Conservation (phyloP, 2,797 vertebrate genomes). For the Antrozous pallidus region DNA sequence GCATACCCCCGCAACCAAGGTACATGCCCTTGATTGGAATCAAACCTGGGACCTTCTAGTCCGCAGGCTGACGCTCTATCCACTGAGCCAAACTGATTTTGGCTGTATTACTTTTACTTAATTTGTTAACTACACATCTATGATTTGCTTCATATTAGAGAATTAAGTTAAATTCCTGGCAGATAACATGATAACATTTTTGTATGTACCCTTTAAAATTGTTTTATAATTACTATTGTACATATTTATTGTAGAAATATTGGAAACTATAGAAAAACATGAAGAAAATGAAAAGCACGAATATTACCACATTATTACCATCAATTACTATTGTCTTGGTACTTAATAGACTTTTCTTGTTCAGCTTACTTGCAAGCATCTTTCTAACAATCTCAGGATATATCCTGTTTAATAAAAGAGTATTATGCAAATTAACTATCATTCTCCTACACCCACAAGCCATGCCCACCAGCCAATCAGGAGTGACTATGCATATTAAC, state of each 20-base stretch:
- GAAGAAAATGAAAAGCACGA: neutral
- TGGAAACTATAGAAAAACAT: neutral
- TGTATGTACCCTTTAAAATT: neutral
- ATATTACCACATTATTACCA: neutral
- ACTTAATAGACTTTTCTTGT: neutral
- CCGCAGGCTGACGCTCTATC: too few relatives aligned
- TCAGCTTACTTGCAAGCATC: neutral
- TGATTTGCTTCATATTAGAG: neutral
- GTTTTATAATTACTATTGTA: neutral
- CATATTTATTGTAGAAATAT: neutral
- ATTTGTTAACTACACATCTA: neutral
- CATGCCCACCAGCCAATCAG: too few relatives aligned
- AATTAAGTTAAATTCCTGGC: neutral
- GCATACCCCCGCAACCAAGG: too few relatives aligned
- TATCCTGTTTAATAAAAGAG: too few relatives aligned
- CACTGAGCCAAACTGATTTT: too few relatives aligned
- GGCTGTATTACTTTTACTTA: neutral
- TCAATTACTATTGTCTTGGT: neutral
- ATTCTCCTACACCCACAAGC: too few relatives aligned
- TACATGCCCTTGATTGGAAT: too few relatives aligned
- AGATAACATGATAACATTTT: neutral
- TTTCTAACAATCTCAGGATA: neutral
- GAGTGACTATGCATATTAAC: too few relatives aligned
- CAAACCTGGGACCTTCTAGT: too few relatives aligned
- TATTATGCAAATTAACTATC: too few relatives aligned